Conservation (phyloP, 2,888 invertebrate genomes). For the Hedya salicella region DNA sequence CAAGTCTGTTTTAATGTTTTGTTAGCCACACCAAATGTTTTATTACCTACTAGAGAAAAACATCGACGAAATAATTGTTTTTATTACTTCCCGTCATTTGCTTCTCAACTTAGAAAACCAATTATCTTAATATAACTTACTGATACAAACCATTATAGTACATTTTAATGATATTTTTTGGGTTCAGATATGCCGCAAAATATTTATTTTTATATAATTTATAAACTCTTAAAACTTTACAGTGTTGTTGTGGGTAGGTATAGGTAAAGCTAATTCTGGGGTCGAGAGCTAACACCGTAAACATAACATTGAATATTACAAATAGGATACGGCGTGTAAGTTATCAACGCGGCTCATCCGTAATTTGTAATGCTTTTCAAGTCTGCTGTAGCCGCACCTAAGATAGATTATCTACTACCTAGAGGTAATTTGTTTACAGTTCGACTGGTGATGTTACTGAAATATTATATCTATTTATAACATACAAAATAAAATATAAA, state of each 20-base stretch:
- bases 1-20: constrained; percentile 18
- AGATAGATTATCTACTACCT: constrained; percentile 36
- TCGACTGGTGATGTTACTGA: constrained; percentile 17
- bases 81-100: constrained; percentile 33
- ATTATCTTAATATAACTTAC: constrained; percentile 1
- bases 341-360: constrained; percentile 41
- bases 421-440: constrained; percentile 23
- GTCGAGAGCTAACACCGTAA: constrained; percentile 22
- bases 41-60: constrained; percentile 5
- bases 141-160: background rate
- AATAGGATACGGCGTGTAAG: constrained; percentile 39
- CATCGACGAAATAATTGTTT: constrained; percentile 3
- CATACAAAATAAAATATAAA: background rate
- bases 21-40: constrained; percentile 11
- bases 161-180: no score
- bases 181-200: background rate
- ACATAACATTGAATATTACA: constrained; percentile 39
- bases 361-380: constrained; percentile 42
- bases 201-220: background rate
- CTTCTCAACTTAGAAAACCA: constrained; percentile 6
- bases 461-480: background rate
- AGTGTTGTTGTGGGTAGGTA: no score
- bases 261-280: background rate
- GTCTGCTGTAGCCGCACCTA: constrained; percentile 20
- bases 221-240: no score